phyloP scores from a whole-genome alignment of 1,140 invertebrate genomes.

The Carcinoscorpius rotundicauda region DNA sequence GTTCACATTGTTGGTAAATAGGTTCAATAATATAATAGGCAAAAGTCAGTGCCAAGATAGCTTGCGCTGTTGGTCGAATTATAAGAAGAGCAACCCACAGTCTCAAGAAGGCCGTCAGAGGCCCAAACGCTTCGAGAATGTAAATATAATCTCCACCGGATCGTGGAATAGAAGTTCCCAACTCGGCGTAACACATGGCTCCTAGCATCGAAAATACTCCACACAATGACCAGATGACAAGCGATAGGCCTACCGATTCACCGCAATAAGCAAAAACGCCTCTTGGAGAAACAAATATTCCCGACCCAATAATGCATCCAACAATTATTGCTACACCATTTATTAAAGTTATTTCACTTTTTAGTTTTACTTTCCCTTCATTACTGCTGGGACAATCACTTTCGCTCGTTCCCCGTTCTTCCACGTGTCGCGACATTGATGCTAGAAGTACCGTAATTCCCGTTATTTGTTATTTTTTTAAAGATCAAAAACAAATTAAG shows the following conservation, averaged over 20 bases:
- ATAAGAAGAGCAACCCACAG: slow-evolving; percentile 86
- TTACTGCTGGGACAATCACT: neutral
- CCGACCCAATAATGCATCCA: slow-evolving; percentile 80
- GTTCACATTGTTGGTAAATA: slow-evolving; percentile 49
- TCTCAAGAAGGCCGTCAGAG: slow-evolving; percentile 82
- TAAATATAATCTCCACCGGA: slow-evolving; percentile 97
- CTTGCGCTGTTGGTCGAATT: slow-evolving; percentile 85
- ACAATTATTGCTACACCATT: slow-evolving; percentile 87
- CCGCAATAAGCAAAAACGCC: slow-evolving; percentile 77
- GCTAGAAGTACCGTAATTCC: too few species aligned
- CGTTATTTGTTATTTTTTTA: too few species aligned
- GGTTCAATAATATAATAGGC: slow-evolving; percentile 90
- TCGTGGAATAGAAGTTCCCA: slow-evolving; percentile 68
- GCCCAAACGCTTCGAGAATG: slow-evolving; percentile 79
- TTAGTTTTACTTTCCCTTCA: slow-evolving; percentile 36
- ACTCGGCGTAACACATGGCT: slow-evolving; percentile 90
- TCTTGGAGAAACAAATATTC: slow-evolving; percentile 93
- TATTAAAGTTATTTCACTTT: slow-evolving; percentile 71
- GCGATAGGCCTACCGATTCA: slow-evolving; percentile 64
- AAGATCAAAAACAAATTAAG: too few species aligned
- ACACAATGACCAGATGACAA: slow-evolving; percentile 85
- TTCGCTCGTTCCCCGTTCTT: too few species aligned
- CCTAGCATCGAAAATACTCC: slow-evolving; percentile 81
- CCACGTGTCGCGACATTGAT: too few species aligned
- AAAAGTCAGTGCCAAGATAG: slow-evolving; percentile 91